A percentile compares a stretch with the other conserved stretches of the same genome.
phyloP scores from a whole-genome alignment of 2,797 vertebrate species.

The Neosilurus mollespiculum region DNA sequence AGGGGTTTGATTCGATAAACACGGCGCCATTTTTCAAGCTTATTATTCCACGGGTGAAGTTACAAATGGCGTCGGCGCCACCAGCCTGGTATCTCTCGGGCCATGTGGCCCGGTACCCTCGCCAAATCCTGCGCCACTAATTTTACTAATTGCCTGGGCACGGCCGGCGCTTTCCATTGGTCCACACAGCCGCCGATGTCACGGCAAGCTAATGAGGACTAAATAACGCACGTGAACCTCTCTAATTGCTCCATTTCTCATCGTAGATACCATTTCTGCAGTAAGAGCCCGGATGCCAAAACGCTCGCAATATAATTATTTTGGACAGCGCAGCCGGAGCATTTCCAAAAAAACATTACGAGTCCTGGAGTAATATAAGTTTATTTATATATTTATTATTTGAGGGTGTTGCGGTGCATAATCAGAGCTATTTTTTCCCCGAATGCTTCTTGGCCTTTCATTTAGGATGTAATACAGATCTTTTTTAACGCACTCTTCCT shows the following conservation, averaged over 20 bases:
- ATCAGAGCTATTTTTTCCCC: not conserved
- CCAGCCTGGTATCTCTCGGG: slow-evolving; percentile 79
- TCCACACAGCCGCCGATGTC: slow-evolving; percentile 76
- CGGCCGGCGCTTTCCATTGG: slow-evolving; percentile 79
- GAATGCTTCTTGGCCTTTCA: not conserved
- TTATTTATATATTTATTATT: slow-evolving; percentile 39
- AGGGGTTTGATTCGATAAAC: slow-evolving; percentile 65
- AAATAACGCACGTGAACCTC: slow-evolving; percentile 83
- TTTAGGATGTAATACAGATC: not conserved
- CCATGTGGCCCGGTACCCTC: slow-evolving; percentile 80
- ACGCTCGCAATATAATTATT: slow-evolving; percentile 65
- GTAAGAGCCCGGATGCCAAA: slow-evolving; percentile 72
- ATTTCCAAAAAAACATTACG: slow-evolving; percentile 47
- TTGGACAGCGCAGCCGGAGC: slow-evolving; percentile 54
- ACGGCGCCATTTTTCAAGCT: slow-evolving; percentile 75
- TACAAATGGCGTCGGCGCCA: slow-evolving; percentile 79
- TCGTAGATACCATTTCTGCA: slow-evolving; percentile 78
- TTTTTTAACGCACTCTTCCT: not conserved
- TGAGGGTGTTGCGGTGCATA: not conserved
- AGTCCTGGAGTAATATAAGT: slow-evolving; percentile 45
- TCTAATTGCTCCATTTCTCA: slow-evolving; percentile 84
- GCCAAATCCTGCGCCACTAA: slow-evolving; percentile 83
- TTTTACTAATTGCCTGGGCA: slow-evolving; percentile 83
- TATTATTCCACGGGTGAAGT: slow-evolving; percentile 78
- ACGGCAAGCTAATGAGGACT: slow-evolving; percentile 83